A percentile compares a stretch with the other conserved stretches of the same genome.
Conservation (phyloP, 2,888 invertebrate genomes). For the Acleris cristana region DNA sequence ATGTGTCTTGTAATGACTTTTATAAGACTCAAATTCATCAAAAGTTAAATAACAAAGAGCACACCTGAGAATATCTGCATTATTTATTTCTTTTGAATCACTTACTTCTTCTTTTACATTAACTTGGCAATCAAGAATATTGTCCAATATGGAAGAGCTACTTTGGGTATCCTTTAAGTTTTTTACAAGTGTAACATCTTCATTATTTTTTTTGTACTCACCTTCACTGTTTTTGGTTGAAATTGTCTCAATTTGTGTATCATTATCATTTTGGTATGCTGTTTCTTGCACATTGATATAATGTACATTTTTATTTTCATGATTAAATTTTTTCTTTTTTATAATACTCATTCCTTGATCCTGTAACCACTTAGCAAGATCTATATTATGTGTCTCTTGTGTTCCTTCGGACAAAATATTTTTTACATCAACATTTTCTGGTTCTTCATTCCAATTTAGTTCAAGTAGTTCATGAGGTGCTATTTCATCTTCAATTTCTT, state of each 20-base stretch:
- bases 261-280: background rate
- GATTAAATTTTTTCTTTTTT: slow-evolving; percentile 2
- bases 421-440: slow-evolving; percentile 8
- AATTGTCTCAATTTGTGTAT: background rate
- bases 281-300: slow-evolving; percentile 6
- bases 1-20: slow-evolving; percentile 27
- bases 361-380: slow-evolving; percentile 27
- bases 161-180: no score
- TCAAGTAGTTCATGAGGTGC: slow-evolving; percentile 19
- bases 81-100: background rate
- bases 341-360: slow-evolving; percentile 34
- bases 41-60: slow-evolving; percentile 25
- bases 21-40: slow-evolving; percentile 19
- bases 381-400: slow-evolving; percentile 23
- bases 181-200: background rate
- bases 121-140: background rate
- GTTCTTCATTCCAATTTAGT: slow-evolving; percentile 16
- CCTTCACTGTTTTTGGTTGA: background rate
- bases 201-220: background rate
- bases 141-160: background rate
- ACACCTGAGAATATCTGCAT: slow-evolving; percentile 11
- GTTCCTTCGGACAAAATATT: background rate
- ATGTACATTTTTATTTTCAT: background rate
- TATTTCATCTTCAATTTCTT: background rate
- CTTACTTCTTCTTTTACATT: slow-evolving; percentile 5